Base-by-base conservation (phyloP, 2,113 vertebrate genomes). In the Notothenia coriiceps region DNA sequence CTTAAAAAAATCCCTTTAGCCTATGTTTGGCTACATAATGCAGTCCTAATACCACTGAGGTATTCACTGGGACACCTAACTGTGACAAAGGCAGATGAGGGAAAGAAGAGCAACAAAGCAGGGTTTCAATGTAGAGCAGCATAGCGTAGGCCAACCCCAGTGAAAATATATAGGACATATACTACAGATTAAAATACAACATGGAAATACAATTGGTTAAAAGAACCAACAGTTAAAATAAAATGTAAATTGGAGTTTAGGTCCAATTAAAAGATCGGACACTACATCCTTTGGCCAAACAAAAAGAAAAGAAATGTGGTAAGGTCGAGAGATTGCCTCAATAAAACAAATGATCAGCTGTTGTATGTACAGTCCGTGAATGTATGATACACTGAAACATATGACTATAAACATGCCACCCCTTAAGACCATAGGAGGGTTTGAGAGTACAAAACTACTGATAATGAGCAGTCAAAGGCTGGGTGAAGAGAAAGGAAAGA, bases 241-340 rank as follows among this genome's bases (percentile, higher is more conserved):
- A 90, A 66, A 86, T 80, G 91, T 90, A 90, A 93, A 92, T 92
- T 89, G 90, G 77, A 88, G 78, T 86, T 79, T 65, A 83, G 80
- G 87, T 91, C 78, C 84, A 84, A 90, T 78, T 86, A 83, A 77
- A 87, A 65, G 62, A 85, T 86, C 50, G 76, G 83, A 84, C 85
- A 83, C 67, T 60, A 77, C 57, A 83, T 89, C 88, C 84, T 94
- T 88, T 93, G 91, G 91, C 86, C 85, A 87, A 86, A 89, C 0
- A 43, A 68, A 78, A 60, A n/a, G 1, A 15, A 64, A 22, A 68
- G 49, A 17, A 49, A 35, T 7, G 35, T 7, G 35, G 35, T 62
- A 70, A 25, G 77, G 73, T 70, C 56, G 55, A 84, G 20, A 7
- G 71, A 79, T 52, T 70, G 77, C 69, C 69, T 83, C 62, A 50